These are phyloP conservation scores for Muntiacus reevesi DNA, from an alignment of 2,113 vertebrate genomes.

Conservation along the genomic window DNA sequence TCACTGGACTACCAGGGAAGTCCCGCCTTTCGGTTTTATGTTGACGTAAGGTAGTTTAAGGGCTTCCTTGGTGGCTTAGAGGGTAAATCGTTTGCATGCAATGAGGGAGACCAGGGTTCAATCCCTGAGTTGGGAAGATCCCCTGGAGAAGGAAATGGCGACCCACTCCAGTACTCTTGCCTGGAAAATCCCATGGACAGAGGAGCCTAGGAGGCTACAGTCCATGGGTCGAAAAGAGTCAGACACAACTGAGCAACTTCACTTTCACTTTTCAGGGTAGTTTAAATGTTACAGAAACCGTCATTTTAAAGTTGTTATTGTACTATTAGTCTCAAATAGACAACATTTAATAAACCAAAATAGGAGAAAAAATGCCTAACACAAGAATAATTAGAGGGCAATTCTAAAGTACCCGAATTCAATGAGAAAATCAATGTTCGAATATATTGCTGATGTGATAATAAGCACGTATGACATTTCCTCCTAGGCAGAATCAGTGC, in stretches of 20 bases:
- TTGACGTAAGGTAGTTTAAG: neutral
- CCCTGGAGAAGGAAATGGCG: too few species aligned
- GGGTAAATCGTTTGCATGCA: too few species aligned
- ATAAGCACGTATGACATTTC: neutral
- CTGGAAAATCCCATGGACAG: too few species aligned
- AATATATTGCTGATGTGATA: neutral
- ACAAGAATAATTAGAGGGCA: neutral
- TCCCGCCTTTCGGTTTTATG: neutral
- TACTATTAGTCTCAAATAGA: neutral
- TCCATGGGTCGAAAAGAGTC: too few species aligned
- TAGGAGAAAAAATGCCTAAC: fast-evolving
- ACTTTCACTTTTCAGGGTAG: too few species aligned
- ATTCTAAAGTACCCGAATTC: neutral
- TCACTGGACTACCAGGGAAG: neutral
- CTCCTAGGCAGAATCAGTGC: neutral
- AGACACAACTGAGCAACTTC: too few species aligned
- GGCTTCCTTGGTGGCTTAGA: too few species aligned
- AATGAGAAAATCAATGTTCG: neutral
- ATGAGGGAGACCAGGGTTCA: too few species aligned
- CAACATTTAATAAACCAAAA: neutral
- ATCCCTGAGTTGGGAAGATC: too few species aligned
- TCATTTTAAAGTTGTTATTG: neutral
- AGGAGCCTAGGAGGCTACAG: too few species aligned
- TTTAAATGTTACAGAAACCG: neutral
- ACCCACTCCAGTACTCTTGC: too few species aligned